A percentile compares a stretch with the other conserved stretches of the same genome.
These are phyloP conservation scores for Stylophora pistillata DNA, from an alignment of 64 coral and sea anemone genomes.

Conservation along the genomic window DNA sequence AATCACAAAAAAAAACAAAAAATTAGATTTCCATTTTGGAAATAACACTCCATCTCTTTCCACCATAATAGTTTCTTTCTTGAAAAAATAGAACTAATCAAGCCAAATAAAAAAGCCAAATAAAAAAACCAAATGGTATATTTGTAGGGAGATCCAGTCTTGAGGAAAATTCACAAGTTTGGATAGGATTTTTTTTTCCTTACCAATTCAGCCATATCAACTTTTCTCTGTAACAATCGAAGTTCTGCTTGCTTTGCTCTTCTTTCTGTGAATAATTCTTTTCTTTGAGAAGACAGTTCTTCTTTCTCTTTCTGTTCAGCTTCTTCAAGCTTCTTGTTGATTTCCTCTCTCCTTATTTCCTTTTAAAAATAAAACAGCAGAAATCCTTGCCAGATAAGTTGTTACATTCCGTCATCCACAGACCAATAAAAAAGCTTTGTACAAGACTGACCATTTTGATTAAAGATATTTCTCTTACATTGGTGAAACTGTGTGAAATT, in stretches of 20 bases:
- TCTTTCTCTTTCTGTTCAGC: slow-evolving; percentile 94
- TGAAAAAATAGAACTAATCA: no score
- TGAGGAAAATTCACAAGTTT: not conserved
- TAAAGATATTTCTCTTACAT: not conserved
- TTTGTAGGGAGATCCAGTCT: no score
- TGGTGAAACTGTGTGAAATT: slow-evolving; percentile 1
- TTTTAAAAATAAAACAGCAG: slow-evolving; percentile 4
- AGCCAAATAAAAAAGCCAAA: no score
- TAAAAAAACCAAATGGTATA: no score
- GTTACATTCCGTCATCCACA: no score
- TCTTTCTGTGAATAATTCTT: slow-evolving; percentile 79
- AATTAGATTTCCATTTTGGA: no score
- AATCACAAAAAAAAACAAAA: no score
- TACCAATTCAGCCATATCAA: slow-evolving; percentile 93
- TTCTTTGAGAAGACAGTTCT: slow-evolving; percentile 66
- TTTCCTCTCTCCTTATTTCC: slow-evolving; percentile 93
- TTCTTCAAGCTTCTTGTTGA: slow-evolving; percentile 92
- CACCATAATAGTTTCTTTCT: no score
- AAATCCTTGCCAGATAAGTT: no score
- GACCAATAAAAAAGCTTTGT: no score
- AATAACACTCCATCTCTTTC: no score
- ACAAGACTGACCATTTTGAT: no score
- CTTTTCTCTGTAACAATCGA: slow-evolving; percentile 71
- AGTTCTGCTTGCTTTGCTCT: slow-evolving; percentile 91
- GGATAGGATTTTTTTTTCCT: not conserved